Base-by-base conservation (phyloP, 2,888 invertebrate species). In the Caenorhabditis virilis region DNA sequence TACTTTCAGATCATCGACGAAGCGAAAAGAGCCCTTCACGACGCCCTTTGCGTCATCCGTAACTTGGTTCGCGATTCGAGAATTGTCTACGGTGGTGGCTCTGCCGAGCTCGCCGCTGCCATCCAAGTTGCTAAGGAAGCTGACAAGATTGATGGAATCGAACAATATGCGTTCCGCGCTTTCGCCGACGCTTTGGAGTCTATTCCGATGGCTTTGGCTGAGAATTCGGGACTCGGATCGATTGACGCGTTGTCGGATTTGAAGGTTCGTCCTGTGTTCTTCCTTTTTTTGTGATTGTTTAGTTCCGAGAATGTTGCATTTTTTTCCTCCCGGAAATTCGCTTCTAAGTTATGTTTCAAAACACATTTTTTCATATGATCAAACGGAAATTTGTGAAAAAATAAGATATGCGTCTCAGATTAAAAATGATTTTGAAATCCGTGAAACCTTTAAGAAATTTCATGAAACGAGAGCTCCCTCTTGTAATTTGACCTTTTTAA, bases 21-120 rank as follows among this genome's bases (percentile, higher is more conserved):
- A 83, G 89, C 90, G 0, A 90, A 90, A 83, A 86, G 90, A 23
- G 89, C 89, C 72, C 85, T 90, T 23, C 90, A 90, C 80, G 90
- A 90, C 84, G 90, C 90, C 0, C 82, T 90, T 46, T 91, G 90
- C 84, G 89, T 89, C 1, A 88, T 90, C 22, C 86, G 90, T 55
- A 90, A 90, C 79, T 85, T 91, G 59, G 88, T 90, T 4, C 86
- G 87, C 45, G 89, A 90, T 78, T 86, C 88, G 69, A 86, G 88
- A 62, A 90, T 99, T 70, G 93, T 99, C 15, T 98, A 94, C 86
- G 98, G 98, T 38, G 98, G 98, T 42, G 98, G 98, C 18, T 93
- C 97, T 1, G 89, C 95, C 0, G 98, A 98, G 87, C 89, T 95
- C 33, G 90, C 95, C 13, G 97, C 95, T 84, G 90, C 95, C 22